Conservation (phyloP, 2,888 invertebrate genomes). For the Cosmopolites sordidus region DNA sequence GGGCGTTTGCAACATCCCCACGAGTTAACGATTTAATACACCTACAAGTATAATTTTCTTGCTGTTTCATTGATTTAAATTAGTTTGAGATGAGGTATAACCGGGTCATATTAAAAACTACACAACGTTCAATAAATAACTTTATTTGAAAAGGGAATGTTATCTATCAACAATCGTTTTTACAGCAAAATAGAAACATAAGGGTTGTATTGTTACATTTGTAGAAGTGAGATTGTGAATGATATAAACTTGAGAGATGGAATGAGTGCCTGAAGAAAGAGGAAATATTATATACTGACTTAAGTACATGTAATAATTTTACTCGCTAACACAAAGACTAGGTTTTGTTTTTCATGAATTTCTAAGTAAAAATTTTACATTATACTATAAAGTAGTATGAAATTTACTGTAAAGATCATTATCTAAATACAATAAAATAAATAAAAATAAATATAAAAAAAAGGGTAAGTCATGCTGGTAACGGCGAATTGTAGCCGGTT, state of each 20-base stretch:
- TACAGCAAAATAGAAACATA: neutral
- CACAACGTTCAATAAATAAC: neutral
- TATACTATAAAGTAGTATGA: conserved; percentile 19
- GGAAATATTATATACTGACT: neutral
- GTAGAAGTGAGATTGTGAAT: too few species aligned
- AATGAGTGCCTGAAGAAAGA: too few species aligned
- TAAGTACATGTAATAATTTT: neutral
- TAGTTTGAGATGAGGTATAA: too few species aligned
- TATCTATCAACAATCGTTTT: neutral
- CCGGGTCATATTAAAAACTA: too few species aligned
- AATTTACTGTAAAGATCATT: conserved; percentile 17
- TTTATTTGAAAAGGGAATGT: neutral
- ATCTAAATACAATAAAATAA: conserved; percentile 29
- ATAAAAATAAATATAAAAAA: conserved; percentile 41
- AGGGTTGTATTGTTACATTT: too few species aligned
- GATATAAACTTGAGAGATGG: too few species aligned
- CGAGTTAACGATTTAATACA: conserved; percentile 13
- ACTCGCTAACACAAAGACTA: neutral
- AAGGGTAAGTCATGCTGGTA: conserved; percentile 38
- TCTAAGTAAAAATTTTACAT: neutral
- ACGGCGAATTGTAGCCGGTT: conserved; percentile 25
- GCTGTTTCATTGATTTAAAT: too few species aligned
- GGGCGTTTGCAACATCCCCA: conserved; percentile 15
- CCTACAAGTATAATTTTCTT: conserved; percentile 9
- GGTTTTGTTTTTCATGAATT: neutral